Conservation (phyloP, 1,140 invertebrate species). For the Paraescarpia echinospica region DNA sequence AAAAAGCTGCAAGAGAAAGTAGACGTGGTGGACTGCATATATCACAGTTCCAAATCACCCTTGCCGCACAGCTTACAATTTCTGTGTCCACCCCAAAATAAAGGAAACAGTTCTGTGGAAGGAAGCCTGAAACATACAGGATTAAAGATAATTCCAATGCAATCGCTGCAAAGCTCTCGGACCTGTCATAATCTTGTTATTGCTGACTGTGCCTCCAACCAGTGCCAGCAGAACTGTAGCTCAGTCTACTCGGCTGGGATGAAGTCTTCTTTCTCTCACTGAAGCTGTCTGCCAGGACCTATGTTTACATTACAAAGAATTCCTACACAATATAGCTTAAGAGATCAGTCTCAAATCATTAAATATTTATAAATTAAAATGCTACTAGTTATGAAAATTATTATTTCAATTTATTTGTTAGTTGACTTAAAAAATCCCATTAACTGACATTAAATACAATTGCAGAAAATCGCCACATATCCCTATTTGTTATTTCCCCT, state of each 20-base stretch:
- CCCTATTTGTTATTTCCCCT: background rate
- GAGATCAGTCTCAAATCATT: background rate
- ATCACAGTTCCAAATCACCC: background rate
- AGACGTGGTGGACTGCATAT: background rate
- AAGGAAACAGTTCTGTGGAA: background rate
- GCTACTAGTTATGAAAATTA: no score
- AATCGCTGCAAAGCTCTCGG: background rate
- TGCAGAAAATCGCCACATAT: background rate
- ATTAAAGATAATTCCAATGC: background rate
- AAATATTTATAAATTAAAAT: no score
- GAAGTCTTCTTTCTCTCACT: background rate
- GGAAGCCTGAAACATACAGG: background rate
- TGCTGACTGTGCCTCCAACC: background rate
- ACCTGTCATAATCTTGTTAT: background rate
- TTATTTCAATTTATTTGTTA: no score
- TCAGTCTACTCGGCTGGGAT: background rate
- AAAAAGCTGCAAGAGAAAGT: constrained; percentile 58
- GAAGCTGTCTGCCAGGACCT: background rate
- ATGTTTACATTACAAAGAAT: background rate
- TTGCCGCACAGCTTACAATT: background rate
- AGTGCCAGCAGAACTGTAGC: background rate
- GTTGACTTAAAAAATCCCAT: background rate
- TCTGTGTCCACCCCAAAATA: background rate
- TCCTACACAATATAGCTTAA: background rate
- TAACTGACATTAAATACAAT: background rate